phyloP scores from a whole-genome alignment of 2,888 invertebrate genomes.

The Hyppa rectilinea region DNA sequence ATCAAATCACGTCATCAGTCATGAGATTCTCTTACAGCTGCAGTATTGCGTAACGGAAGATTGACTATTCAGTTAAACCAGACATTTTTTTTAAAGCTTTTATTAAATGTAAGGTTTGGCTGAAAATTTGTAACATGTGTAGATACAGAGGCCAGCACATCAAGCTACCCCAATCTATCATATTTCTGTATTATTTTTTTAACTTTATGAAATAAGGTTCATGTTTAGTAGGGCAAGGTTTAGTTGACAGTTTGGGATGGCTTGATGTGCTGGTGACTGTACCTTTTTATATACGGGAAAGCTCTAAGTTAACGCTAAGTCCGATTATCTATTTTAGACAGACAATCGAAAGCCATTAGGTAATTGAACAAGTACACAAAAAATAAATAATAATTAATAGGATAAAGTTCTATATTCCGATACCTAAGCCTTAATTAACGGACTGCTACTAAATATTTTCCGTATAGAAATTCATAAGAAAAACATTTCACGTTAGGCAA shows the following conservation, averaged over 20 bases:
- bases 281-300: not conserved
- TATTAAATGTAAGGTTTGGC: not conserved
- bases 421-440: not conserved
- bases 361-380: not conserved
- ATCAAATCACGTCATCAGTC: constrained; percentile 45
- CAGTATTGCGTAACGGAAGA: constrained; percentile 11
- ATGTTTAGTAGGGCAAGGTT: too few relatives aligned
- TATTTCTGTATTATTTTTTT: too few relatives aligned
- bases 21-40: constrained; percentile 27
- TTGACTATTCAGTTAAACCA: not conserved
- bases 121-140: not conserved
- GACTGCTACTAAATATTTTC: not conserved
- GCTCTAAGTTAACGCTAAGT: not conserved
- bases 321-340: not conserved
- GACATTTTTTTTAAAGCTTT: not conserved
- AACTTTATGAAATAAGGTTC: too few relatives aligned
- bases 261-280: too few relatives aligned
- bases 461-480: not conserved
- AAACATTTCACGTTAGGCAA: not conserved
- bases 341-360: not conserved
- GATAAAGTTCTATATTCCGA: not conserved
- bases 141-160: too few relatives aligned
- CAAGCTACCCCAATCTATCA: too few relatives aligned
- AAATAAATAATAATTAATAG: too few relatives aligned
- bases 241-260: too few relatives aligned